Evolutionary conservation across 2,888 invertebrate genomes (phyloP).

Genomic region (Chelonus formosanus): DNA sequence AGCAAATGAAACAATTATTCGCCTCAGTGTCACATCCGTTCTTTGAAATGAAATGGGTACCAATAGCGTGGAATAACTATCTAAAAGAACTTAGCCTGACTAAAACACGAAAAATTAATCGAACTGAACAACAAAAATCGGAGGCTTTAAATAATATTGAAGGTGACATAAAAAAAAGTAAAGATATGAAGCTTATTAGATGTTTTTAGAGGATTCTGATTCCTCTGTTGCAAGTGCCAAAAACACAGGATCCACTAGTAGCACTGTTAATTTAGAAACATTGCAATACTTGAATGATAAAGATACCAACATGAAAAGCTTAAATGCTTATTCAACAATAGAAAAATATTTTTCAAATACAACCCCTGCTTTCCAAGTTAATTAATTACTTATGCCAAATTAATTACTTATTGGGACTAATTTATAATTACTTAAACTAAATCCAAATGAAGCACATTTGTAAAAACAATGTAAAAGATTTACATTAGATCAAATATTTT

Average conservation of each 20-base stretch:
- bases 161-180: slow-evolving; percentile 8
- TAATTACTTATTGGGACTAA: too few relatives aligned
- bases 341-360: slow-evolving; percentile 39
- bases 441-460: too few relatives aligned
- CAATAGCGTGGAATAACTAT: slow-evolving; percentile 26
- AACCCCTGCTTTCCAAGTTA: slow-evolving; percentile 38
- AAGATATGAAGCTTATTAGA: slow-evolving; percentile 1
- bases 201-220: slow-evolving; percentile 13
- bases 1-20: slow-evolving; percentile 25
- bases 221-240: slow-evolving; percentile 11
- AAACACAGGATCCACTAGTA: not conserved
- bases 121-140: slow-evolving; percentile 13
- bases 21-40: slow-evolving; percentile 24
- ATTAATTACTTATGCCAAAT: too few relatives aligned
- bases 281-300: slow-evolving; percentile 28
- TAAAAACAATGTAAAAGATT: too few relatives aligned
- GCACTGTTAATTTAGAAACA: slow-evolving; percentile 30
- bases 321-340: slow-evolving; percentile 36
- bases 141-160: slow-evolving; percentile 1
- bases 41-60: slow-evolving; percentile 33
- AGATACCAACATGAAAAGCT: slow-evolving; percentile 28
- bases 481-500: too few relatives aligned
- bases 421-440: too few relatives aligned
- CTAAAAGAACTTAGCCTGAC: slow-evolving; percentile 21
- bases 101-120: slow-evolving; percentile 23